phyloP scores from a whole-genome alignment of 2,797 vertebrate species.

The Monodelphis domestica region DNA sequence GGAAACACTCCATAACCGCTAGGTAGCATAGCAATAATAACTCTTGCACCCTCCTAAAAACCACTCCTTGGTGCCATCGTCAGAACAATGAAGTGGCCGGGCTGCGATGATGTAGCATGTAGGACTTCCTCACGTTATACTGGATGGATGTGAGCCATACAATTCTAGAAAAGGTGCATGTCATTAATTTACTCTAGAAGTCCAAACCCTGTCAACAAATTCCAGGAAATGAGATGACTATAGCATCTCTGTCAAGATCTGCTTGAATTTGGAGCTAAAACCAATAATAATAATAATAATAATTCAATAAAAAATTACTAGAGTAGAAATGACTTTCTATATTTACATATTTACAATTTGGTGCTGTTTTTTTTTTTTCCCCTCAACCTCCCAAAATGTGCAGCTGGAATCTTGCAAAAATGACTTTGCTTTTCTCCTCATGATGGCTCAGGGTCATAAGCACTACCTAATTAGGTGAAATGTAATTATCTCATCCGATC shows the following conservation, averaged over 20 bases:
- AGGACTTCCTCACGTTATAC: background rate
- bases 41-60: too few species aligned
- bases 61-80: background rate
- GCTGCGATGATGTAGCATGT: background rate
- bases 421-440: background rate
- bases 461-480: background rate
- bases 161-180: background rate
- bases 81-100: background rate
- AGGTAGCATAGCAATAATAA: background rate
- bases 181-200: background rate
- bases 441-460: background rate
- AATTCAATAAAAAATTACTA: background rate
- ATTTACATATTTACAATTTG: background rate
- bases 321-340: background rate
- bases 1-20: background rate
- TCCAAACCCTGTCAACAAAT: background rate
- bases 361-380: background rate
- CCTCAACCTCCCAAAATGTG: background rate
- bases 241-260: background rate
- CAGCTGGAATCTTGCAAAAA: background rate
- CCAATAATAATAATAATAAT: conserved; percentile 3
- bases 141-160: background rate
- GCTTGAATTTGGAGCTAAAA: background rate
- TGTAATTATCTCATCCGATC: background rate
- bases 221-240: background rate